These are phyloP conservation scores for Pygoscelis antarcticus DNA, from an alignment of 2,113 vertebrate genomes.

Conservation along the genomic window DNA sequence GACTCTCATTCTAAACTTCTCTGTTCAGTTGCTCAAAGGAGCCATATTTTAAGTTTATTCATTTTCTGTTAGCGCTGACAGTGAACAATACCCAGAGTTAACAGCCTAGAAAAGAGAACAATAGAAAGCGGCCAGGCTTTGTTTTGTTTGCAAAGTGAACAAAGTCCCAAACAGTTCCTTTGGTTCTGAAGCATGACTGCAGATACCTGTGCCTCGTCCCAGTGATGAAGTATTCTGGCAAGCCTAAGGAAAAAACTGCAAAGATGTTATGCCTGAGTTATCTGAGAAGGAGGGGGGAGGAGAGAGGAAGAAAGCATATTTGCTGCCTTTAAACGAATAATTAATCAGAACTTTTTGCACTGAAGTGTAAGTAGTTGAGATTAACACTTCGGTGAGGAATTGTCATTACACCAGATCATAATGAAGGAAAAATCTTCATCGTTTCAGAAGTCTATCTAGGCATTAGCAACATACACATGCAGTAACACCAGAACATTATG, in stretches of 20 bases:
- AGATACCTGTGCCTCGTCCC: not conserved
- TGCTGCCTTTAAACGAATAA: constrained; percentile 7
- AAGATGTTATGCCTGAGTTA: not conserved
- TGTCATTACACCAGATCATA: not conserved
- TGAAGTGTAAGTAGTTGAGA: not conserved
- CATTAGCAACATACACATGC: not conserved
- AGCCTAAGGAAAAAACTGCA: not conserved
- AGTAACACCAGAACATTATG: not conserved
- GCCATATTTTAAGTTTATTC: constrained; percentile 34
- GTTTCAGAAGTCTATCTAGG: not conserved
- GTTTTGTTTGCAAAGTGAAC: constrained; percentile 29
- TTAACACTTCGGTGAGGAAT: not conserved
- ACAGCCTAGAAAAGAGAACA: constrained; percentile 34
- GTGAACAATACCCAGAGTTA: constrained; percentile 21
- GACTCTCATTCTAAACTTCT: constrained; percentile 24
- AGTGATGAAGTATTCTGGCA: not conserved
- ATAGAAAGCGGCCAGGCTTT: constrained; percentile 17
- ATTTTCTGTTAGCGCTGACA: constrained; percentile 36
- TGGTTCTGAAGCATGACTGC: not conserved
- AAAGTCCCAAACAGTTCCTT: not conserved
- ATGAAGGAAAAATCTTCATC: not conserved
- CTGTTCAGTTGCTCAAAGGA: constrained; percentile 6
- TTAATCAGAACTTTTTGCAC: not conserved
- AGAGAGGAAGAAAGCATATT: not conserved
- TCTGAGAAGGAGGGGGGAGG: not conserved